Base-by-base conservation (phyloP, 1,140 invertebrate species). In the Aethina tumida region DNA sequence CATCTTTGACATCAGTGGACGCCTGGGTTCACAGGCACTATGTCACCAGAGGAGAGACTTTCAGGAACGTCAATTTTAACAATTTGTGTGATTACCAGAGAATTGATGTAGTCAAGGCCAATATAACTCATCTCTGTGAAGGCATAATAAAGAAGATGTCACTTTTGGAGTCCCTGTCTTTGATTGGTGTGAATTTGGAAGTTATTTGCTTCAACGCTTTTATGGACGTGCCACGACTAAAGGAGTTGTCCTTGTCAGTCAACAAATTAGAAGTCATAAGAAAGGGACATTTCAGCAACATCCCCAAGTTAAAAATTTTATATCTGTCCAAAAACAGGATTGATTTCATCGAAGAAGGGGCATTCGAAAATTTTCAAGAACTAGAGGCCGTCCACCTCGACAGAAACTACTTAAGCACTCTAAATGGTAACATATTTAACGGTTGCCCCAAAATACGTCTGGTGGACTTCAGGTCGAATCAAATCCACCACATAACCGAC, bases 71-170 rank as follows among this genome's bases (percentile, higher is more conserved):
- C 22, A 43, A 39, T 33, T 41, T 53, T 12, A 37, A 53, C 25
- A 5, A 14, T 3, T 25, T 50, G 16, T 44, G 50, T 18, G 26
- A 33, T 20, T 50, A 43, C 18, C 10, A 15, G 21, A 22, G 20
- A 4, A 46, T 53, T 22, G 45, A 53, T 32, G 37, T 50, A 7
- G 34, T 28, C 1, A 27, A 41, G 21, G 41, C 45, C 8, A 53
- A 50, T 29, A 30, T 50, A 12, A 41, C 30, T 1, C 28, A 41
- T 7, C 35, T 53, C 18, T 51, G 51, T 25, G 43, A 46, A 20
- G 45, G 48, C 42, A 45, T 44, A 34, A 38, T 53, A 2, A 48
- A 49, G 41, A 45, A 53, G 24, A 45, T 53, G 18, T 35, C 29
- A 2, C 20, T 22, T 16, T 18, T 50, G 32, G 35, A 49, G 34